Evolutionary conservation across 1,140 invertebrate genomes (phyloP).

Genomic region (Drosophila watanabei): DNA sequence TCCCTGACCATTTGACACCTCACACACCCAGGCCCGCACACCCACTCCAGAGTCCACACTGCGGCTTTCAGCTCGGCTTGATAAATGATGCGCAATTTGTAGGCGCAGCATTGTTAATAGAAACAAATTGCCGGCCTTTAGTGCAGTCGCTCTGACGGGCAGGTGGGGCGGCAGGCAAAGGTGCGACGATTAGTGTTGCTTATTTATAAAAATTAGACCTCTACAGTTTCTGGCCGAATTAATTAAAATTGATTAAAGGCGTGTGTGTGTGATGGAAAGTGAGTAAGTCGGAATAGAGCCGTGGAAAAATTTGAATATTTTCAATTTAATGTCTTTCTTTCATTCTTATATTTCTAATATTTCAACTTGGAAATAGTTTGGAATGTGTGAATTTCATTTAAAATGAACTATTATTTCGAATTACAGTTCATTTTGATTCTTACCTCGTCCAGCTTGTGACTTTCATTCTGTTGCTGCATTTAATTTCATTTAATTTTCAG

Average conservation of each 20-base stretch:
- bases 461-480: constrained; percentile 62
- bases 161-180: background rate
- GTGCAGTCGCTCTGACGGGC: constrained; percentile 12
- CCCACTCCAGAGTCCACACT: constrained; percentile 17
- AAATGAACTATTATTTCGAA: background rate
- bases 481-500: constrained; percentile 82
- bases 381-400: background rate
- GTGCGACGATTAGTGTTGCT: constrained; percentile 73
- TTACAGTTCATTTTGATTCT: constrained; percentile 56
- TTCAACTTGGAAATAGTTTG: background rate
- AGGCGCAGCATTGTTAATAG: constrained; percentile 81
- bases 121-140: constrained; percentile 77
- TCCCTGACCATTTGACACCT: constrained; percentile 43
- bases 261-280: constrained; percentile 5
- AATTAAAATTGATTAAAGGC: constrained; percentile 77
- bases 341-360: background rate
- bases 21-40: constrained; percentile 7
- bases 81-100: constrained; percentile 80
- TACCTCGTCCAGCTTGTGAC: constrained; percentile 18
- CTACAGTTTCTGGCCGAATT: constrained; percentile 56
- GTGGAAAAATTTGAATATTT: background rate
- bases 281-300: background rate
- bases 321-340: background rate
- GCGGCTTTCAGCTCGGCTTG: constrained; percentile 55
- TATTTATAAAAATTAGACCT: constrained; percentile 79